Evolutionary conservation across 2,797 vertebrate species (phyloP).

Genomic region (Macropus fuliginosus): DNA sequence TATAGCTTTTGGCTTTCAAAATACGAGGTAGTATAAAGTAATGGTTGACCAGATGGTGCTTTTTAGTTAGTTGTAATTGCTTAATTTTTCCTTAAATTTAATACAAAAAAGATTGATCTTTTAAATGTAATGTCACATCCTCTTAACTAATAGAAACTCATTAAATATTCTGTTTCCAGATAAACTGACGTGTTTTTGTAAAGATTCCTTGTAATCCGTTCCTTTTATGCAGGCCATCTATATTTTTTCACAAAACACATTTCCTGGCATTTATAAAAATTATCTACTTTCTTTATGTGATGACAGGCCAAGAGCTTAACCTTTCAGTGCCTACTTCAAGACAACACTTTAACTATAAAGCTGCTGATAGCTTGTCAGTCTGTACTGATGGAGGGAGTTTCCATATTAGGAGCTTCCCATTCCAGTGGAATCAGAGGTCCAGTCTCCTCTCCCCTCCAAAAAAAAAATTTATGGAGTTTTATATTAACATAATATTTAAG

Average conservation of each 20-base stretch:
- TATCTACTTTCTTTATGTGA: not conserved
- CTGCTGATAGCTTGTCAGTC: not conserved
- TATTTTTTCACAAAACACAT: not conserved
- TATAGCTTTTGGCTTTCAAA: not conserved
- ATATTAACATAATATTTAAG: not conserved
- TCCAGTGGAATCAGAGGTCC: not conserved
- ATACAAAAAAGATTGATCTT: not conserved
- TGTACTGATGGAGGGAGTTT: not conserved
- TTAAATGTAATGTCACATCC: not conserved
- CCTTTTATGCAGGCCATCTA: not conserved
- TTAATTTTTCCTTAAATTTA: not conserved
- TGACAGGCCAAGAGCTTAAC: not conserved
- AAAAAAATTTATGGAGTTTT: not conserved
- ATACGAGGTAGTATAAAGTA: not conserved
- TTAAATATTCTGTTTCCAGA: not conserved
- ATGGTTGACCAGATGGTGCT: not conserved
- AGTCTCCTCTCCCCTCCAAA: not conserved
- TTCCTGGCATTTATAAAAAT: not conserved
- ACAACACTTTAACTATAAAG: not conserved
- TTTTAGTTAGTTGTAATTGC: not conserved
- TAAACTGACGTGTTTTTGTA: not conserved
- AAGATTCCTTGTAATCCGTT: not conserved
- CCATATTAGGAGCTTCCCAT: not conserved
- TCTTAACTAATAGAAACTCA: not conserved
- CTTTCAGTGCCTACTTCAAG: not conserved